phyloP scores from a whole-genome alignment of 2,888 invertebrate species.

The Andrena flavipes region DNA sequence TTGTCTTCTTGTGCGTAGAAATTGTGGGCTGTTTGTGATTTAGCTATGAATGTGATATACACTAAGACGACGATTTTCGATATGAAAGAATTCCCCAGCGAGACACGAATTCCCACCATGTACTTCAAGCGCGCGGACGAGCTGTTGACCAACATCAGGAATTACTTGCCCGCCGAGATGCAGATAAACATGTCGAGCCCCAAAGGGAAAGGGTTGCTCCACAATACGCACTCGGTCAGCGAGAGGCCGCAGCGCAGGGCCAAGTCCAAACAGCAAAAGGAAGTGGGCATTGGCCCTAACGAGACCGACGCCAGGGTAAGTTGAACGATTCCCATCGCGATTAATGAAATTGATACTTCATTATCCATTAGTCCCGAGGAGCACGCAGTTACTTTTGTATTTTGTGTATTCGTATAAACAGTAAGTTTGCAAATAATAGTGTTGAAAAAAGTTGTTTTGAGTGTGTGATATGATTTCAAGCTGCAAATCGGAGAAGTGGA shows the following conservation, averaged over 20 bases:
- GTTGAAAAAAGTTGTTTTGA: conserved; percentile 32
- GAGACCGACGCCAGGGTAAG: conserved; percentile 88
- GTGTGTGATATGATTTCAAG: conserved; percentile 85
- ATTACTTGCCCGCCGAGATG: conserved; percentile 93
- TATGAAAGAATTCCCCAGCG: conserved; percentile 94
- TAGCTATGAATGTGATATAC: conserved; percentile 95
- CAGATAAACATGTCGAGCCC: conserved; percentile 87
- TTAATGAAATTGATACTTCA: not conserved
- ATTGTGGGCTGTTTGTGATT: conserved; percentile 98
- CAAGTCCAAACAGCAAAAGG: conserved; percentile 85
- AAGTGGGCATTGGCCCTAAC: conserved; percentile 86
- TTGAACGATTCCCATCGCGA: conserved; percentile 20
- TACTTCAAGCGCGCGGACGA: conserved; percentile 93
- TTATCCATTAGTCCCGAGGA: not conserved
- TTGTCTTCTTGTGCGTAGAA: conserved; percentile 87
- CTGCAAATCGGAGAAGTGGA: conserved; percentile 87
- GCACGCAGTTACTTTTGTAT: not conserved
- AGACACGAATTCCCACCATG: conserved; percentile 95
- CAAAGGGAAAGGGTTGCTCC: conserved; percentile 78
- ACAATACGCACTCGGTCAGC: conserved; percentile 83
- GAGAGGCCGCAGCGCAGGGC: conserved; percentile 82
- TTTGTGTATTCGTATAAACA: not conserved
- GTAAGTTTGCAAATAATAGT: conserved; percentile 12
- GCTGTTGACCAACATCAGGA: conserved; percentile 90
- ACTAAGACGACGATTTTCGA: conserved; percentile 95